Evolutionary conservation across 2,113 vertebrate species (phyloP), one percentile per base, ranked within the genome.

Genomic region (Psammodynastes pulverulentus): DNA sequence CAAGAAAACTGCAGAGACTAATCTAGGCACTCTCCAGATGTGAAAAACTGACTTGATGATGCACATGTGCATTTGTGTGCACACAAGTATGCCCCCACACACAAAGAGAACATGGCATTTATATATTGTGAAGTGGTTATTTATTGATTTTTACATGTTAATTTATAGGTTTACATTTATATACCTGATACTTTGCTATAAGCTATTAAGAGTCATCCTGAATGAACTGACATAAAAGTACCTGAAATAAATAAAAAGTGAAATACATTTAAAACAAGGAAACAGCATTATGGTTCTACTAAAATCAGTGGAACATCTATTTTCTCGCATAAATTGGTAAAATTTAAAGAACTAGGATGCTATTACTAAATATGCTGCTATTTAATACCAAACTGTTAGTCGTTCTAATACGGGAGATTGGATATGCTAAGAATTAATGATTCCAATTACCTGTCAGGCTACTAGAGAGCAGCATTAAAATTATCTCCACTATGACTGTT

Each of bases 361-460:
- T 51, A 24, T 46, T 21, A 67, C 52, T 86, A 86, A 92, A 89
- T 46, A 62, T 13, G 24, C 23, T 29, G 24, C 45, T 12, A 86
- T 53, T 86, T 51, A 92, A 89, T 46, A 62, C 13, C 26, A 85
- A 85, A 85, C 52, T 84, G 58, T 54, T 89, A 56, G 7, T 9
- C 43, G 13, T 54, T 86, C 58, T 86, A 46, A 89, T 91, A 85
- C 85, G 39, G 79, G 89, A 79, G 34, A 23, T 91, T 62, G 90
- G 86, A 93, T 52, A 85, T 93, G 92, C 90, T 92, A 93, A 90
- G 94, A 95, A 72, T 12, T 93, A 93, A 93, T 94, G 89, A 88
- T 94, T 95, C 88, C 88, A 92, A 94, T 95, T 94, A 90, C 79
- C 89, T 95, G 62, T 90, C 54, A 95, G 93, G 6, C n/a, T 88